Conservation (phyloP, 2,113 vertebrate species). For the Corydoras maculifer region DNA sequence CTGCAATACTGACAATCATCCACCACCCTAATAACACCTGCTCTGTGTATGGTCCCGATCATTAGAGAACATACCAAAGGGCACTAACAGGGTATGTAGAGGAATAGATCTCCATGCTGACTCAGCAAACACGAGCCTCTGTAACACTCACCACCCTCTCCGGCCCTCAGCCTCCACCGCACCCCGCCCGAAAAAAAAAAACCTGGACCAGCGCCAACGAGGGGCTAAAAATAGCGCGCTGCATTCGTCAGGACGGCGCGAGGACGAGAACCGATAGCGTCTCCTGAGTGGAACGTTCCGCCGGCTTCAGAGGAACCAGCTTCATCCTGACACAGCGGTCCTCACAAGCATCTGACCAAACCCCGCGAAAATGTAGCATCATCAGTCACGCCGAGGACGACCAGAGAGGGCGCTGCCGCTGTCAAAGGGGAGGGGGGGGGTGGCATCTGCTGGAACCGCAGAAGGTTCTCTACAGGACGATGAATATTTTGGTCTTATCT, state of each 20-base stretch:
- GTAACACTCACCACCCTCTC: neutral
- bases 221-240: constrained; percentile 41
- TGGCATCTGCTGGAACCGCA: neutral
- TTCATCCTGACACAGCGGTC: neutral
- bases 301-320: constrained; percentile 8
- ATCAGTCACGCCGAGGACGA: neutral
- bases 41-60: too few species aligned
- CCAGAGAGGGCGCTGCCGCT: neutral
- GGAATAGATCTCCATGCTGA: neutral
- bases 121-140: constrained; percentile 7
- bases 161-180: constrained; percentile 7
- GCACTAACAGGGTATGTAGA: too few species aligned
- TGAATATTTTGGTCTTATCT: too few species aligned
- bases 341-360: constrained; percentile 18
- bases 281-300: constrained; percentile 7
- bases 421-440: too few species aligned
- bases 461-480: neutral
- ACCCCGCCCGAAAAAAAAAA: constrained; percentile 27
- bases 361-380: constrained; percentile 27
- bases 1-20: too few species aligned
- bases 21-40: too few species aligned
- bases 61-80: too few species aligned
- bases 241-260: constrained; percentile 41
- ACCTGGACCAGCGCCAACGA: constrained; percentile 27
- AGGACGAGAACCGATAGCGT: constrained; percentile 43